phyloP scores from a whole-genome alignment of 2,888 invertebrate genomes.

The Gymnoscelis rufifasciata region DNA sequence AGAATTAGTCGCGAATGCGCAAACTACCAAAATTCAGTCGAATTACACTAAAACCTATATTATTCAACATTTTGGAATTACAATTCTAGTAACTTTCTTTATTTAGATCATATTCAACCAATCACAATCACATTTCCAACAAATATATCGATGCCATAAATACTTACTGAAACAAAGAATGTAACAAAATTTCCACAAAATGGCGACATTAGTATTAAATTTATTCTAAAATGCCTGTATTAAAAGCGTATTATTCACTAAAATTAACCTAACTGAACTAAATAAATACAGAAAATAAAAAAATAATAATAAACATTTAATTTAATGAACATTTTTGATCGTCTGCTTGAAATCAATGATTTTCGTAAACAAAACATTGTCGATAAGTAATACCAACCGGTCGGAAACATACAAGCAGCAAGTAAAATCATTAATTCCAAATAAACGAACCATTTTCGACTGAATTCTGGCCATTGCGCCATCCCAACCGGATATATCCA shows the following conservation, averaged over 20 bases:
- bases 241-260: no score
- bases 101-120: neutral
- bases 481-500: slow-evolving; percentile 28
- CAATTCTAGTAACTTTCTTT: neutral
- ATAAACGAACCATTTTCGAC: neutral
- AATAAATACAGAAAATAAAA: slow-evolving; percentile 1
- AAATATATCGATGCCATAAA: no score
- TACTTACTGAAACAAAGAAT: no score
- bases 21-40: slow-evolving; percentile 5
- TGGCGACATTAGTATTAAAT: no score
- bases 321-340: no score
- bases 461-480: neutral
- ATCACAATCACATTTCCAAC: no score
- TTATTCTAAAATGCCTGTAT: no score
- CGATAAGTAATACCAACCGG: no score
- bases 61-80: neutral
- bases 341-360: neutral
- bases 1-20: neutral
- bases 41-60: neutral
- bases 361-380: neutral
- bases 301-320: neutral
- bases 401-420: neutral
- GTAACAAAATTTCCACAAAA: no score
- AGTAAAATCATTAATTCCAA: neutral
- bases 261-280: neutral